phyloP scores from a whole-genome alignment of 2,888 invertebrate species.

The Notodromas monacha region DNA sequence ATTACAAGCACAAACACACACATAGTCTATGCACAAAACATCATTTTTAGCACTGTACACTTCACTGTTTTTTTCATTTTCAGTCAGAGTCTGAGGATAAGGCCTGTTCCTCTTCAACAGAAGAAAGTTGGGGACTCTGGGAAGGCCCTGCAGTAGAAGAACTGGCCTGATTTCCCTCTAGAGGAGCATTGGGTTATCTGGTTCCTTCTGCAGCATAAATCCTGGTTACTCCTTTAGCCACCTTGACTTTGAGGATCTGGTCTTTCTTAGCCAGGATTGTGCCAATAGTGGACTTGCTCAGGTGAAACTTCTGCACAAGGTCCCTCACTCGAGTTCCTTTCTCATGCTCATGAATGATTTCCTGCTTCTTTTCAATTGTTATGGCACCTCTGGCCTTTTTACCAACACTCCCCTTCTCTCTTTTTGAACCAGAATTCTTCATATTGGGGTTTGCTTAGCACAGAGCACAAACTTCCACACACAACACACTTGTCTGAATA shows the following conservation, averaged over 20 bases:
- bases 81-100: too few relatives aligned
- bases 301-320: not conserved
- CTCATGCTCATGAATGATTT: not conserved
- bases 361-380: constrained; percentile 1
- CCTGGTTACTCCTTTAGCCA: not conserved
- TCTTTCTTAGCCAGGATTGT: constrained; percentile 1
- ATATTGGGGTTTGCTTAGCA: too few relatives aligned
- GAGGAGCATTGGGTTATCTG: not conserved
- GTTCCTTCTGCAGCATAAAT: not conserved
- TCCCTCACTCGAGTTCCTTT: not conserved
- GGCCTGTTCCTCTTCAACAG: too few relatives aligned
- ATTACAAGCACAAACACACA: too few relatives aligned
- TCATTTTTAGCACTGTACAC: too few relatives aligned
- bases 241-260: not conserved
- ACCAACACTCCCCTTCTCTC: constrained; percentile 4
- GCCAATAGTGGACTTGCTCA: not conserved
- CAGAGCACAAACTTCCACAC: too few relatives aligned
- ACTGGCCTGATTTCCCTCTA: constrained; percentile 5
- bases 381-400: not conserved
- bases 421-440: too few relatives aligned
- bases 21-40: too few relatives aligned
- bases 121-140: too few relatives aligned
- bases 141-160: too few relatives aligned
- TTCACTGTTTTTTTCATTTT: too few relatives aligned
- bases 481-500: too few relatives aligned